phyloP scores from a whole-genome alignment of 1,140 invertebrate species.

The Phocides pigmalion region DNA sequence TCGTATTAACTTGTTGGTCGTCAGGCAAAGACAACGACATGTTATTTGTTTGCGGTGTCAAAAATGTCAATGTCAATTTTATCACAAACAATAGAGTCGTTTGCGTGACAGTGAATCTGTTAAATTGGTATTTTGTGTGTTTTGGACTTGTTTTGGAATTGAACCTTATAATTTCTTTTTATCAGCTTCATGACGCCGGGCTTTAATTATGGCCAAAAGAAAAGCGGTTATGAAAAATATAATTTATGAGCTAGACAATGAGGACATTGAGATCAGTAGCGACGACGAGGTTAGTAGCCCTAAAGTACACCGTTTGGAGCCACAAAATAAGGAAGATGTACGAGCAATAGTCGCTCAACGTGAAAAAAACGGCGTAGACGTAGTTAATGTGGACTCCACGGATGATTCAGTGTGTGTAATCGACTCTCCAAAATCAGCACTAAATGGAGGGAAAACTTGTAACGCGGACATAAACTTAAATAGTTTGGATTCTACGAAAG shows the following conservation, averaged over 20 bases:
- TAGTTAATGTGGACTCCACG: slow-evolving; percentile 41
- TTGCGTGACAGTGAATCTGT: background rate
- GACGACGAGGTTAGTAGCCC: slow-evolving; percentile 67
- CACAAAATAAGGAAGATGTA: slow-evolving; percentile 15
- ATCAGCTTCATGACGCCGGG: background rate
- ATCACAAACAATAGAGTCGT: background rate
- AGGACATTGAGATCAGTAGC: slow-evolving; percentile 72
- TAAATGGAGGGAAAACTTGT: slow-evolving; percentile 73
- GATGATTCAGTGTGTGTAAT: slow-evolving; percentile 24
- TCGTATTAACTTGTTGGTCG: no score
- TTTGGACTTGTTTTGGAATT: background rate
- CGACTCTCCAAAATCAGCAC: slow-evolving; percentile 9
- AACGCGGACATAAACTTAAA: slow-evolving; percentile 14
- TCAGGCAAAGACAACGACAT: background rate
- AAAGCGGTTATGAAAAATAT: slow-evolving; percentile 74
- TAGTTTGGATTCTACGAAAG: slow-evolving; percentile 12
- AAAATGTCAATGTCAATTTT: background rate
- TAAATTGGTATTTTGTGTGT: background rate
- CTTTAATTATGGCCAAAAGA: slow-evolving; percentile 64
- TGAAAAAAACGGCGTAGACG: slow-evolving; percentile 40
- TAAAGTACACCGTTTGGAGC: slow-evolving; percentile 57
- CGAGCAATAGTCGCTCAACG: slow-evolving; percentile 24
- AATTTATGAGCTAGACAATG: slow-evolving; percentile 80
- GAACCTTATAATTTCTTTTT: background rate
- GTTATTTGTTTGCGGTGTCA: background rate